Conservation (phyloP, 2,113 vertebrate species). For the Pedetes capensis region DNA sequence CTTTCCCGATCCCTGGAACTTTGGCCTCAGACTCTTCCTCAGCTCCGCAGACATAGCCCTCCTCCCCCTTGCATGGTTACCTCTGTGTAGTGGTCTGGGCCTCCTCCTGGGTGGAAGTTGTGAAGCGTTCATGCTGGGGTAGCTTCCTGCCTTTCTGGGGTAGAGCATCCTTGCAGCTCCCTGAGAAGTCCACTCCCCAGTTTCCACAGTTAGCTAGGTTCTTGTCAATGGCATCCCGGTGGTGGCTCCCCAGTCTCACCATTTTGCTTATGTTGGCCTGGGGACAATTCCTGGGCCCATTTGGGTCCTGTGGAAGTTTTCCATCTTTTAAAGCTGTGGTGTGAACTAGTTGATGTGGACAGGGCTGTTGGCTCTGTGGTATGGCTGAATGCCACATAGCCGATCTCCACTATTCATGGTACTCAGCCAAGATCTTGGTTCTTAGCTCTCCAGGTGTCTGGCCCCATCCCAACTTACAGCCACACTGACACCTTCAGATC, state of each 20-base stretch:
- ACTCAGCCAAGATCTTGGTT: background rate
- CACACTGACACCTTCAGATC: background rate
- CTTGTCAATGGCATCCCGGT: background rate
- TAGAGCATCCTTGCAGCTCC: background rate
- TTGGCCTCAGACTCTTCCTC: background rate
- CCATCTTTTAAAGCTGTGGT: background rate
- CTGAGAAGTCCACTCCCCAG: background rate
- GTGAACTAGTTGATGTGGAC: background rate
- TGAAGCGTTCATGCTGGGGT: background rate
- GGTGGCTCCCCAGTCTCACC: background rate
- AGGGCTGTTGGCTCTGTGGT: background rate
- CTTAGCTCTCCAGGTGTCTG: background rate
- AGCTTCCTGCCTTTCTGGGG: background rate
- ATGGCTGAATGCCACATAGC: background rate
- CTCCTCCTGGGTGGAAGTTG: background rate
- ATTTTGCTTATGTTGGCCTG: background rate
- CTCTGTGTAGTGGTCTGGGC: background rate
- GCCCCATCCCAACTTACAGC: background rate
- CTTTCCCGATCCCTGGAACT: background rate
- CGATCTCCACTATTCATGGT: background rate
- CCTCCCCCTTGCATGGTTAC: background rate
- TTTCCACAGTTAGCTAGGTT: background rate
- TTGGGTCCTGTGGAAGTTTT: background rate
- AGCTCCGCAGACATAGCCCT: background rate
- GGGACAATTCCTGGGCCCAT: background rate